Evolutionary conservation across 2,113 vertebrate species (phyloP).

Genomic region (Hemiscyllium ocellatum): DNA sequence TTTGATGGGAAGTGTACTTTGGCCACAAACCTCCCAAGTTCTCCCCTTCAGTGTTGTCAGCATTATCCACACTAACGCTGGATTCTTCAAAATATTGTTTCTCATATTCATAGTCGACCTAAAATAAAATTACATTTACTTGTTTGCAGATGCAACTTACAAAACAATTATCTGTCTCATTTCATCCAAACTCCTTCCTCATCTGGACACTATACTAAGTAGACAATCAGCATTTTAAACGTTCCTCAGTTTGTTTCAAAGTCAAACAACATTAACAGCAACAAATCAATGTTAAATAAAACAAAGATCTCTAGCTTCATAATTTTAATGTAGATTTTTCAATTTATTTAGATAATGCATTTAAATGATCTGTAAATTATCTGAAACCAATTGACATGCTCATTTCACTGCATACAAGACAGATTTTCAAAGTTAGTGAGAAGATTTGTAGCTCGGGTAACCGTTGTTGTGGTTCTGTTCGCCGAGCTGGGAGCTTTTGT

Average conservation of each 20-base stretch:
- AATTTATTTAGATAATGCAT: not conserved
- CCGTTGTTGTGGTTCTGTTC: too few relatives aligned
- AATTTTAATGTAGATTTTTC: not conserved
- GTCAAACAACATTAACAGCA: not conserved
- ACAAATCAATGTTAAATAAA: not conserved
- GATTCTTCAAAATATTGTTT: conserved; percentile 61
- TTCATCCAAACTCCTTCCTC: not conserved
- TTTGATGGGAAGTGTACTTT: conserved; percentile 74
- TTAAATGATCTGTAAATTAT: not conserved
- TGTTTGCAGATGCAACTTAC: not conserved
- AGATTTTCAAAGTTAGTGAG: too few relatives aligned
- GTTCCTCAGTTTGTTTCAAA: not conserved
- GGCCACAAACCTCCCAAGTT: conserved; percentile 97
- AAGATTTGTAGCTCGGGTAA: too few relatives aligned
- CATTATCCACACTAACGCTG: conserved; percentile 55
- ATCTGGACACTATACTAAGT: not conserved
- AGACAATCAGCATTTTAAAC: not conserved
- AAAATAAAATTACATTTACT: conserved; percentile 36
- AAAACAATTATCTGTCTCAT: not conserved
- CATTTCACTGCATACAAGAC: not conserved
- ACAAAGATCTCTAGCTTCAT: not conserved
- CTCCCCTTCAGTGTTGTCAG: conserved; percentile 71
- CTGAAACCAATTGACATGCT: not conserved
- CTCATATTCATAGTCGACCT: conserved; percentile 73
- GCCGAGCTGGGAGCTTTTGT: too few relatives aligned